A percentile compares a stretch with the other conserved stretches of the same genome.
Evolutionary conservation across 2,797 vertebrate genomes (phyloP).

Genomic region (Melanotaenia nigrans): DNA sequence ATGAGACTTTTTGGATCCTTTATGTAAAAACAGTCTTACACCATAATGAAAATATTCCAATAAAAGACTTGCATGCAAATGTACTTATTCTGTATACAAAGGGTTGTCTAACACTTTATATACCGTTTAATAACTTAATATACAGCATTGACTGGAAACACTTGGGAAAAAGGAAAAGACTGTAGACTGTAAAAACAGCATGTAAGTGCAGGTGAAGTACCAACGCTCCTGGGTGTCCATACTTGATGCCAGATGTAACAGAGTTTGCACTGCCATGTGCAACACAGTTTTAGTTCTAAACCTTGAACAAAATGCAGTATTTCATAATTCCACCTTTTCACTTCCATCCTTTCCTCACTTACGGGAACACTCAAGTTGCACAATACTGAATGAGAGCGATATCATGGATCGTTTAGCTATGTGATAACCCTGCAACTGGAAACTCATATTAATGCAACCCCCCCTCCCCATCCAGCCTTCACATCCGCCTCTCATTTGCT

Average conservation of each 20-base stretch:
- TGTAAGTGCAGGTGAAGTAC: background rate
- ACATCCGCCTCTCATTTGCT: slow-evolving; percentile 57
- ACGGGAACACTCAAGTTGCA: slow-evolving; percentile 34
- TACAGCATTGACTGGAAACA: background rate
- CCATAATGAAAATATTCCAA: background rate
- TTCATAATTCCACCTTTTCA: slow-evolving; percentile 46
- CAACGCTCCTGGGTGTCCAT: background rate
- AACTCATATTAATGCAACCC: slow-evolving; percentile 49
- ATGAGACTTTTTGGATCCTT: background rate
- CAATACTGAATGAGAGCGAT: slow-evolving; percentile 23
- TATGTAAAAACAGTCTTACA: background rate
- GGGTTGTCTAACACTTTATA: background rate
- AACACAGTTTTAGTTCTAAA: background rate
- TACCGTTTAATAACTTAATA: background rate
- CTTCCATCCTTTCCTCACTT: slow-evolving; percentile 60
- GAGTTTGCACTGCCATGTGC: background rate
- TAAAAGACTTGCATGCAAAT: background rate
- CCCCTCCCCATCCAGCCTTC: slow-evolving; percentile 5
- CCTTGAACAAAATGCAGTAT: slow-evolving; percentile 18
- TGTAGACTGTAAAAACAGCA: background rate
- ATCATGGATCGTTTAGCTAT: slow-evolving; percentile 73
- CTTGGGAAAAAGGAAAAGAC: background rate
- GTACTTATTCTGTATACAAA: background rate
- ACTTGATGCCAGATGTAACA: background rate
- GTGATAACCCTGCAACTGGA: slow-evolving; percentile 68